Evolutionary conservation across 2,113 vertebrate genomes (phyloP), one percentile per base, ranked within the genome.

Genomic region (Hystrix brachyura): DNA sequence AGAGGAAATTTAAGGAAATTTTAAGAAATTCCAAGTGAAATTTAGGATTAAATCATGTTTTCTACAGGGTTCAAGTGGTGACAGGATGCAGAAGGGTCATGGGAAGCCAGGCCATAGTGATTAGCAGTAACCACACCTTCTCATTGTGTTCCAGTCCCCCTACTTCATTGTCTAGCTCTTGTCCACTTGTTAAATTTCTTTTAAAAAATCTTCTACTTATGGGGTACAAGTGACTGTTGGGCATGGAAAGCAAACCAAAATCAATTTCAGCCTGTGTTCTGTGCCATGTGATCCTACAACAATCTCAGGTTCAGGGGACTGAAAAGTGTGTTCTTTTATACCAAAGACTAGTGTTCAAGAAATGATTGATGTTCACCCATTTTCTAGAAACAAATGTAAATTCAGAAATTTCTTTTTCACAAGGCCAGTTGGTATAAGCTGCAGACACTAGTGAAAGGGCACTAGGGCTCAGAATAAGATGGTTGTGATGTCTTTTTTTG

Each of bases 321-420:
- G 27, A 85, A 71, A 38, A 79, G 2, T 43, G 95, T 86, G 27
- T 79, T 87, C 79, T 86, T 97, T 38, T 93, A 81, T 53, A 51
- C 46, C 48, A 51, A 51, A 84, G 43, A 88, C 38, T 79, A 11
- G 9, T 62, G 88, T 96, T 34, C 27, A 74, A 91, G 72, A 94
- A 74, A 67, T 88, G 93, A 88, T 93, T 74, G 82, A 57, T 67
- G 14, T 91, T 53, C 93, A 67, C 85, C 85, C 12, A 48, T 64
- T 51, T 32, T 96, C 90, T 67, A 62, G 55, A 74, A 97, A 78
- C 48, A 90, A 96, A 83, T 69, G 34, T 43, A 57, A 98, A 87
- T 74, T 72, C 64, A 62, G 46, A 93, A 57, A 91, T 90, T 88
- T 87, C 18, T 38, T 72, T 94, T 74, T 95, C 87, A 69, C 53